Percentiles rank a stretch among this genome's conserved stretches.
phyloP scores from a whole-genome alignment of 1,140 invertebrate genomes.

The Nephila pilipes region DNA sequence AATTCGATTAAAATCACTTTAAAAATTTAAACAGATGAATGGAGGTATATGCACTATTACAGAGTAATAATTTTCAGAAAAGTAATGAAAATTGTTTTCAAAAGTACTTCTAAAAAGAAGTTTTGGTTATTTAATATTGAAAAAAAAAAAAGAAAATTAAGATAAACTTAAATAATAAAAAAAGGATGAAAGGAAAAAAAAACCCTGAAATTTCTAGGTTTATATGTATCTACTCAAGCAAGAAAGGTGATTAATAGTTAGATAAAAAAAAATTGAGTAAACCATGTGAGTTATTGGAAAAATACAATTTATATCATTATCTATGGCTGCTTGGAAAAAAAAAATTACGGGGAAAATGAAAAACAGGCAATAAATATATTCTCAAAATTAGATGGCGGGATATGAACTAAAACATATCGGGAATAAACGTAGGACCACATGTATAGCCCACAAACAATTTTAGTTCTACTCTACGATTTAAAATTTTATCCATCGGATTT shows the following conservation, averaged over 20 bases:
- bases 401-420: neutral
- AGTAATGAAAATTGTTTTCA: too few relatives aligned
- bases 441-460: neutral
- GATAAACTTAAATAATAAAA: too few relatives aligned
- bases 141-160: neutral
- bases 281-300: neutral
- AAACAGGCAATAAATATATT: neutral
- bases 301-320: constrained; percentile 9
- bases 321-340: neutral
- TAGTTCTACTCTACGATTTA: neutral
- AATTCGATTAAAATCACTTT: too few relatives aligned
- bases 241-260: neutral
- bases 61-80: too few relatives aligned
- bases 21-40: too few relatives aligned
- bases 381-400: neutral
- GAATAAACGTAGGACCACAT: neutral
- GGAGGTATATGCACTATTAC: too few relatives aligned
- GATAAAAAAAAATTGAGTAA: neutral
- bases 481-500: neutral
- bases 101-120: too few relatives aligned
- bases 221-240: neutral
- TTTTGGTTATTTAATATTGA: neutral
- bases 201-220: neutral
- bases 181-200: neutral
- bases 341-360: neutral